phyloP scores from a whole-genome alignment of 1,140 invertebrate species.

The Pogonognathellus flavescens region DNA sequence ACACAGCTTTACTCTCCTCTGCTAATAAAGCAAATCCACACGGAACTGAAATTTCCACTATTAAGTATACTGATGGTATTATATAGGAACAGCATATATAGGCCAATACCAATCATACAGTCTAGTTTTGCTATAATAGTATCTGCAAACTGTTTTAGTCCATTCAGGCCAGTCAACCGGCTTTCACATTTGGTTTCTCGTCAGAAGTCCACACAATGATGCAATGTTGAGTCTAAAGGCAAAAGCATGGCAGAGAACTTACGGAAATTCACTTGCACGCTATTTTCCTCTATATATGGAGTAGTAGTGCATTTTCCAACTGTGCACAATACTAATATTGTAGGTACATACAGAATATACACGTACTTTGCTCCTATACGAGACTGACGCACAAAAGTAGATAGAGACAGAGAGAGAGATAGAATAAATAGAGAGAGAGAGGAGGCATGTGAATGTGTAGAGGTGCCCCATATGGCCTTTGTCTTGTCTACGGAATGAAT shows the following conservation, averaged over 20 bases:
- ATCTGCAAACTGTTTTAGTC: too few species aligned
- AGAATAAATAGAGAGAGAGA: background rate
- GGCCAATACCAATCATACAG: background rate
- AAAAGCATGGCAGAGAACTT: background rate
- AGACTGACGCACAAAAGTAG: too few species aligned
- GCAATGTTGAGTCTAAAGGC: background rate
- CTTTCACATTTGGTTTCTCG: too few species aligned
- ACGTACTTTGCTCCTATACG: too few species aligned
- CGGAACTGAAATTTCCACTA: background rate
- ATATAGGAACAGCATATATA: background rate
- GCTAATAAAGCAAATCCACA: background rate
- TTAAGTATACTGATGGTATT: background rate
- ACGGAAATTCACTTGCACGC: background rate
- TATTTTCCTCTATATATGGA: background rate
- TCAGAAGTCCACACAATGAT: too few species aligned
- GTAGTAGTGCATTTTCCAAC: background rate
- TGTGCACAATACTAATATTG: slow-evolving; percentile 21
- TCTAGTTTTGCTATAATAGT: too few species aligned
- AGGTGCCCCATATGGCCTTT: slow-evolving; percentile 49
- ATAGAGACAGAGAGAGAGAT: too few species aligned
- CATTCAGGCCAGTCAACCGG: too few species aligned
- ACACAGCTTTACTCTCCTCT: too few species aligned
- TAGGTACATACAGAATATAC: background rate
- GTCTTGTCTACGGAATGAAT: slow-evolving; percentile 14
- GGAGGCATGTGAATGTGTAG: slow-evolving; percentile 15